phyloP scores from a whole-genome alignment of 2,113 vertebrate species.

The Struthidea cinerea region DNA sequence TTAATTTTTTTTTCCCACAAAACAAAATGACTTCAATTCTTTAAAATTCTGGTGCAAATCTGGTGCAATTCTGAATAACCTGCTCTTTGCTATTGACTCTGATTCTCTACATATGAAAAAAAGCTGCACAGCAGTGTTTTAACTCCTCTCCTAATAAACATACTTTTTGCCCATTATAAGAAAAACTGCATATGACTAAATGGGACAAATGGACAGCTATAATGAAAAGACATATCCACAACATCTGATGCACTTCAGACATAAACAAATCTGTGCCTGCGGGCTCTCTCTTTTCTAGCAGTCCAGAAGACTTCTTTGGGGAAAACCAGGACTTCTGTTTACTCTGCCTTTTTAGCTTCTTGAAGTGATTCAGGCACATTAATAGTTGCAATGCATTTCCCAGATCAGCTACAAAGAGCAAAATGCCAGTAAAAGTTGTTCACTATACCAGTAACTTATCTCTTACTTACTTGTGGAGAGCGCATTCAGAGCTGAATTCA shows the following conservation, averaged over 20 bases:
- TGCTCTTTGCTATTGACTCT: neutral
- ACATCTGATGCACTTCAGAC: conserved; percentile 21
- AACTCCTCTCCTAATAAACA: neutral
- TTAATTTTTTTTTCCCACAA: neutral
- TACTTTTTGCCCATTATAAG: neutral
- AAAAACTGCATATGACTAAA: neutral
- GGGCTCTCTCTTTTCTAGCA: neutral
- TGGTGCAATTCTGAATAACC: neutral
- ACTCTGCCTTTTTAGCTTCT: neutral
- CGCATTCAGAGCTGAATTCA: neutral
- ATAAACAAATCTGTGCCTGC: neutral
- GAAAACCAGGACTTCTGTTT: neutral
- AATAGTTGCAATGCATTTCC: neutral
- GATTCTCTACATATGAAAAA: neutral
- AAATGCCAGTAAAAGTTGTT: neutral
- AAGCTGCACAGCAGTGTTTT: neutral
- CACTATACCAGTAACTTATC: neutral
- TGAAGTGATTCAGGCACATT: neutral
- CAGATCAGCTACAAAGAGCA: neutral
- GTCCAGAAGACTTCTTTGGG: neutral
- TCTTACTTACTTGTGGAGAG: neutral
- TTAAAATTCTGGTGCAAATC: neutral
- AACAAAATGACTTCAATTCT: neutral
- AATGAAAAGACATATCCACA: conserved; percentile 18
- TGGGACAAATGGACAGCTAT: neutral